Conservation (phyloP, 1,140 invertebrate species). For the Drosophila willistoni region DNA sequence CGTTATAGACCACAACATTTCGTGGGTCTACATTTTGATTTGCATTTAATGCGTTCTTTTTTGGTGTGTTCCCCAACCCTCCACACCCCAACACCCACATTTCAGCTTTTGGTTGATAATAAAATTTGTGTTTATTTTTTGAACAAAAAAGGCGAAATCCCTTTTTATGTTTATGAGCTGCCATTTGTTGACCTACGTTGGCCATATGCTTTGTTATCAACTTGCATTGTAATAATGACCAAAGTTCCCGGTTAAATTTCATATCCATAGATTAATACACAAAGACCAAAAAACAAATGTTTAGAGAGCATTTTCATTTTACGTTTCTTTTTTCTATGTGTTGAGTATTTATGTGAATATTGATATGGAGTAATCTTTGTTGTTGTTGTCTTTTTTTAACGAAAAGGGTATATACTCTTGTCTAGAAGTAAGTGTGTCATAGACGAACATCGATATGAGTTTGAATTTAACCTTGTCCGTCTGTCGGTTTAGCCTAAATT, state of each 20-base stretch:
- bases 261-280: constrained; percentile 11
- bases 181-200: constrained; percentile 13
- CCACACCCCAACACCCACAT: too few species aligned
- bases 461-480: too few species aligned
- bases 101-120: constrained; percentile 15
- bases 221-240: constrained; percentile 10
- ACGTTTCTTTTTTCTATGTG: not conserved
- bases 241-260: constrained; percentile 13
- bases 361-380: constrained; percentile 6
- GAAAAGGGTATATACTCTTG: too few species aligned
- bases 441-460: too few species aligned
- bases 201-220: constrained; percentile 18
- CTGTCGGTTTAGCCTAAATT: too few species aligned
- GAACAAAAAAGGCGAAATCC: not conserved
- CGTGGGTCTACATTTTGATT: not conserved
- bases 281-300: not conserved
- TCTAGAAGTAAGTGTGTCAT: too few species aligned
- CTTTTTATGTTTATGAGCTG: constrained; percentile 16
- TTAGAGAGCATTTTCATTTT: not conserved
- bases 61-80: constrained; percentile 33
- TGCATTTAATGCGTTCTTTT: constrained; percentile 8
- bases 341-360: constrained; percentile 14
- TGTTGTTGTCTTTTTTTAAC: too few species aligned
- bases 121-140: constrained; percentile 23
- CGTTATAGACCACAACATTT: not conserved